Base-by-base conservation (phyloP, 2,797 vertebrate species). In the Sitta carolinensis region DNA sequence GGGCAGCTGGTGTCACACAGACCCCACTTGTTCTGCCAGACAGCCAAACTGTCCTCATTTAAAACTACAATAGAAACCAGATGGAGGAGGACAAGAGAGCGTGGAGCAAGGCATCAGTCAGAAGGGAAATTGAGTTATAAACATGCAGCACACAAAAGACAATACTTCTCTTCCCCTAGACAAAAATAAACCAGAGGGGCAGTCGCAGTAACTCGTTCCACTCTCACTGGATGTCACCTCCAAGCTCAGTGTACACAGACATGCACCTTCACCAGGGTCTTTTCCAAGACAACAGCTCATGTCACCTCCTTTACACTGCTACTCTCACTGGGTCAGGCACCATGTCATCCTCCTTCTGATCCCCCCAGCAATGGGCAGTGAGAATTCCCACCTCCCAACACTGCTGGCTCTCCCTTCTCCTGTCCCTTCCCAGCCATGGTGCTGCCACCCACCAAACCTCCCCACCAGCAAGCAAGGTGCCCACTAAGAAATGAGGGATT, bases 21-120 rank as follows among this genome's bases (percentile, higher is more conserved):
- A 96, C 85, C 77, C 86, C 0, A 6, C 74, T 90, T 93, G 86
- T 88, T 95, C 89, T 97, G 94, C 95, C 96, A 97, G 92, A 93
- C 92, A 96, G 88, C 64, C 81, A 81, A 97, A 96, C 87, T 73
- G 72, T 95, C 94, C 81, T 96, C 84, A 67, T 94, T 96, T 97
- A 95, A 94, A 96, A 95, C 50, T 93, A 95, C 97, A 97, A 97
- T 96, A 87, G 88, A 97, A 97, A 97, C 90, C 97, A 97, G 97
- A 97, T 96, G 97, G 94, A 91, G 87, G 81, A 93, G 92, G 90
- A 97, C 75, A 64, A 87, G 66, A 70, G 74, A 84, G 51, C 22
- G 0, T 27, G n/a, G 75, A 95, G 81, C 69, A 76, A 92, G 73
- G 87, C 95, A 90, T 66, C 96, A 92, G 82, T 93, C 84, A 87